Conservation (phyloP, 1,140 invertebrate species). For the Thaumetopoea pityocampa region DNA sequence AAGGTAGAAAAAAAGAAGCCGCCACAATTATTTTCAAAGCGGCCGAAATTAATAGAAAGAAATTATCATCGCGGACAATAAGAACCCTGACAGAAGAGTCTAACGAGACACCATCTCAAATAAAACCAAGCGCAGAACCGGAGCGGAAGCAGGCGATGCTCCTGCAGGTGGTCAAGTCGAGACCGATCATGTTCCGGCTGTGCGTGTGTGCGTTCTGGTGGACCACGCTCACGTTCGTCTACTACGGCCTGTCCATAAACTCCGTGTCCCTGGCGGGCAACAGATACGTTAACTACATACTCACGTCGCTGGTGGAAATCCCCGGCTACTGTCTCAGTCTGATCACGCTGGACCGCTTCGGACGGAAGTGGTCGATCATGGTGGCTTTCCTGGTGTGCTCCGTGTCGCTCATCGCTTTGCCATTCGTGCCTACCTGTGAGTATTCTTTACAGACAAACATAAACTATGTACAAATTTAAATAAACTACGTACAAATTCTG, state of each 20-base stretch:
- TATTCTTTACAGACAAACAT: too few relatives aligned
- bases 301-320: conserved; percentile 77
- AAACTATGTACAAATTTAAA: too few relatives aligned
- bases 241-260: conserved; percentile 78
- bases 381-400: conserved; percentile 69
- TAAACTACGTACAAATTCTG: too few relatives aligned
- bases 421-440: conserved; percentile 53
- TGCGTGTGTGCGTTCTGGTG: conserved; percentile 83
- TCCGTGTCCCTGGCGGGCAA: conserved; percentile 68
- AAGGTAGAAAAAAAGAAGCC: conserved; percentile 81
- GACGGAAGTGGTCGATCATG: conserved; percentile 76
- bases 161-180: conserved; percentile 76
- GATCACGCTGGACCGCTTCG: conserved; percentile 75
- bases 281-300: conserved; percentile 77
- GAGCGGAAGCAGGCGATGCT: conserved; percentile 22
- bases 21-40: conserved; percentile 78
- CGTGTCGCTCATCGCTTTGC: conserved; percentile 35
- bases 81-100: conserved; percentile 40
- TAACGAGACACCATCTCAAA: conserved; percentile 11
- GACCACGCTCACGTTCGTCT: conserved; percentile 85
- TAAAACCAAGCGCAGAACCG: neutral
- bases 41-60: conserved; percentile 79
- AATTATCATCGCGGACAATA: conserved; percentile 48
- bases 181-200: conserved; percentile 78
- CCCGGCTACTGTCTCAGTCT: conserved; percentile 77